Evolutionary conservation across 1,140 invertebrate genomes (phyloP).

Genomic region (Leptestheria dahalacensis): DNA sequence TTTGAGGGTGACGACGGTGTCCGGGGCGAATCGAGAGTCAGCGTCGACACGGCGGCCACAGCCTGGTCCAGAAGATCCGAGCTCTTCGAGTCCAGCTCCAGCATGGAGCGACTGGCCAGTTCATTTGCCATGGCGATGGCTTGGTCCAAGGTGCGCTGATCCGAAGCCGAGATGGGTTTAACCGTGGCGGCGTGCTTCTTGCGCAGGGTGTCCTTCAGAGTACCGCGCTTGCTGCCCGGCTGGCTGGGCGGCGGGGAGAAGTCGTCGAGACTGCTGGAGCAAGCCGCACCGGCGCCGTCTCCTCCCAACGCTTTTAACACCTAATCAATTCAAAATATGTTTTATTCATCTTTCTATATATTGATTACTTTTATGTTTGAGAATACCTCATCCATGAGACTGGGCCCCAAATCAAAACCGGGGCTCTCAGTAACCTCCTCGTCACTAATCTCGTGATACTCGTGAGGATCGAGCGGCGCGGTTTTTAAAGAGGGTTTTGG

Average conservation of each 20-base stretch:
- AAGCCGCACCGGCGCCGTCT: constrained; percentile 4
- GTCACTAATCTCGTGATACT: constrained; percentile 85
- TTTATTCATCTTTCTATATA: too few species aligned
- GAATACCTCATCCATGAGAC: constrained; percentile 87
- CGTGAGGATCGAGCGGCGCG: constrained; percentile 35
- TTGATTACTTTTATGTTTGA: too few species aligned
- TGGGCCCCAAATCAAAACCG: constrained; percentile 68
- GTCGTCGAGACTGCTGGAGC: constrained; percentile 25
- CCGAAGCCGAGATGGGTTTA: constrained; percentile 85
- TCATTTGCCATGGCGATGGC: constrained; percentile 89
- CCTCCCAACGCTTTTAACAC: constrained; percentile 36
- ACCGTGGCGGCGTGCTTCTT: constrained; percentile 67
- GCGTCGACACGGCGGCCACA: constrained; percentile 20
- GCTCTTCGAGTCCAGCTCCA: constrained; percentile 42
- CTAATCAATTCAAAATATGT: too few species aligned
- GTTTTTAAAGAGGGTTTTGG: neutral
- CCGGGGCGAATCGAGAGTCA: constrained; percentile 40
- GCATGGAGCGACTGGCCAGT: constrained; percentile 73
- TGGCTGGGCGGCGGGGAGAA: constrained; percentile 14
- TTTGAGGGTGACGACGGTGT: constrained; percentile 63
- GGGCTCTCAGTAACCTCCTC: constrained; percentile 49
- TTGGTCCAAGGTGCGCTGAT: constrained; percentile 80
- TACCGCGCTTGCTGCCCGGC: constrained; percentile 20
- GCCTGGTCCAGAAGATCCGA: constrained; percentile 26
- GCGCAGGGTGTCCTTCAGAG: constrained; percentile 29